Conservation (phyloP, 1,140 invertebrate genomes). For the Drosophila saltans region DNA sequence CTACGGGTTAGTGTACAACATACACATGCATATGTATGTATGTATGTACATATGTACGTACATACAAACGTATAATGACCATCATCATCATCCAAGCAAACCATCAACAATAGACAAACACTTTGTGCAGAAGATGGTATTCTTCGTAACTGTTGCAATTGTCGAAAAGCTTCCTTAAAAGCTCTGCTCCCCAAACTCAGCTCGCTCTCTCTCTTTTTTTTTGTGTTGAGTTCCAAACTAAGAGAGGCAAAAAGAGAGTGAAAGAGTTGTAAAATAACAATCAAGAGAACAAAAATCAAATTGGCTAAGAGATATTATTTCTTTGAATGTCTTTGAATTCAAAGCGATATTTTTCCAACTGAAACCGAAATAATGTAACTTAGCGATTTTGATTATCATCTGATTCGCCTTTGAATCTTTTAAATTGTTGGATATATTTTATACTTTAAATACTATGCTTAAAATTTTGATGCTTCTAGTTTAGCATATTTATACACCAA, state of each 20-base stretch:
- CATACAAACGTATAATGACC: constrained; percentile 5
- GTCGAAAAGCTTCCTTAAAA: not conserved
- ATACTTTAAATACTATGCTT: no score
- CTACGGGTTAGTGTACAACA: no score
- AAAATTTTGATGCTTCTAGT: no score
- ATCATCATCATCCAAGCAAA: constrained; percentile 5
- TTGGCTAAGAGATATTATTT: no score
- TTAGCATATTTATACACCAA: no score
- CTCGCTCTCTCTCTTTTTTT: not conserved
- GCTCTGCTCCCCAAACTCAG: not conserved
- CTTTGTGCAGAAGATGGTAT: constrained; percentile 9
- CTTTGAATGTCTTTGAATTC: no score
- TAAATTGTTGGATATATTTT: no score
- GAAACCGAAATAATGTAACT: no score
- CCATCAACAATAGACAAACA: constrained; percentile 11
- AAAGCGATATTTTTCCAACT: no score
- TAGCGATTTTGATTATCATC: no score
- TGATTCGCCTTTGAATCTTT: no score
- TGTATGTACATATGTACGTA: not conserved
- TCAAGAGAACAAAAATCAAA: no score
- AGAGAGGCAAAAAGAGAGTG: not conserved
- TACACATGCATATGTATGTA: not conserved
- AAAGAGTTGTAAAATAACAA: not conserved
- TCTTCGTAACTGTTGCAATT: constrained; percentile 12
- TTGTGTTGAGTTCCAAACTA: not conserved